Evolutionary conservation across 2,888 invertebrate species (phyloP).

Genomic region (Endomychus coccineus): DNA sequence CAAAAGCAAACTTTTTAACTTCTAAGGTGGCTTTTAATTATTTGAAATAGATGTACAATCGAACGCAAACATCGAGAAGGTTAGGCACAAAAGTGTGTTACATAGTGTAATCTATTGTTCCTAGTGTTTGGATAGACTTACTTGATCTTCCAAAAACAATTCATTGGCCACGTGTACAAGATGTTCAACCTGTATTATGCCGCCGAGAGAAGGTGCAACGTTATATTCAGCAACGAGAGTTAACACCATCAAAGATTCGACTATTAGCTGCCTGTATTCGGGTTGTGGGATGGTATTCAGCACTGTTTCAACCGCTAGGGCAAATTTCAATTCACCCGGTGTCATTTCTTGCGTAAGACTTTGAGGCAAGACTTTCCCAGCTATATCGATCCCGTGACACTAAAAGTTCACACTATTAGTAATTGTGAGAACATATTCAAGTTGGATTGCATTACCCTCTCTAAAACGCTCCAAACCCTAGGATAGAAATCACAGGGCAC

Average conservation of each 20-base stretch:
- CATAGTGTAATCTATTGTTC: too few relatives aligned
- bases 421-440: too few relatives aligned
- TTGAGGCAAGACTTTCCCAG: conserved; percentile 83
- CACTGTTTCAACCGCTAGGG: conserved; percentile 93
- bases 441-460: too few relatives aligned
- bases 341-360: conserved; percentile 99
- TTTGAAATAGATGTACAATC: too few relatives aligned
- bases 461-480: conserved; percentile 85
- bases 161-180: conserved; percentile 91
- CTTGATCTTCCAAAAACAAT: conserved; percentile 94
- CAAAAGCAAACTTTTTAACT: too few relatives aligned
- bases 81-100: too few relatives aligned
- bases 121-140: conserved; percentile 37
- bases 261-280: conserved; percentile 93
- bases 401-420: conserved; percentile 37
- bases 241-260: conserved; percentile 94
- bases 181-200: conserved; percentile 79
- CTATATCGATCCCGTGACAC: conserved; percentile 92
- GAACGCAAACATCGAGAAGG: too few relatives aligned
- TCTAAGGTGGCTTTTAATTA: too few relatives aligned
- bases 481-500: conserved; percentile 97
- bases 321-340: conserved; percentile 95
- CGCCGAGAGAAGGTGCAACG: conserved; percentile 67
- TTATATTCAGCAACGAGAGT: conserved; percentile 86
- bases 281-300: conserved; percentile 96